Evolutionary conservation across 2,888 invertebrate genomes (phyloP).

Genomic region (Eueremaeus valkanovi): DNA sequence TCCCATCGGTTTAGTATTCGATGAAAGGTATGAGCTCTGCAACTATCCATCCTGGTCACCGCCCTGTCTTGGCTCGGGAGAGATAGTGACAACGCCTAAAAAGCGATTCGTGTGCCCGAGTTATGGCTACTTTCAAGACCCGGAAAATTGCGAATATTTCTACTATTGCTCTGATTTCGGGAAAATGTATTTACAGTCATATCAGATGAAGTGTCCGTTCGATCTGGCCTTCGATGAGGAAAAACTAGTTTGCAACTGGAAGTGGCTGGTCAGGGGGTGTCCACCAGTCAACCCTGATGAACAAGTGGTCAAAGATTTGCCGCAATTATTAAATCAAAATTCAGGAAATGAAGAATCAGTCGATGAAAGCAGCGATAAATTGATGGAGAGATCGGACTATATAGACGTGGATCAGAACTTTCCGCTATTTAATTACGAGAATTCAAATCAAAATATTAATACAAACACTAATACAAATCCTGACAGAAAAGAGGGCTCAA

Average conservation of each 20-base stretch:
- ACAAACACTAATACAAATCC: neutral
- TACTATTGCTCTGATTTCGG: slow-evolving; percentile 63
- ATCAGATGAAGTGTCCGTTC: slow-evolving; percentile 76
- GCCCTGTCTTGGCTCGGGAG: slow-evolving; percentile 68
- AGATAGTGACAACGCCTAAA: slow-evolving; percentile 69
- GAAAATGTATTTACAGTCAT: slow-evolving; percentile 59
- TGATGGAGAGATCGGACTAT: slow-evolving; percentile 33
- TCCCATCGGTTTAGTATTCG: slow-evolving; percentile 71
- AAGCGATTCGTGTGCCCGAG: slow-evolving; percentile 66
- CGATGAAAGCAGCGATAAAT: slow-evolving; percentile 22
- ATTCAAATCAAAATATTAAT: neutral
- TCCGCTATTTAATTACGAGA: neutral
- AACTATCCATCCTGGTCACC: slow-evolving; percentile 72
- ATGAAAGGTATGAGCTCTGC: slow-evolving; percentile 58
- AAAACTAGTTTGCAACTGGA: slow-evolving; percentile 70
- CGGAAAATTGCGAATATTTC: slow-evolving; percentile 77
- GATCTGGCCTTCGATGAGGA: slow-evolving; percentile 71
- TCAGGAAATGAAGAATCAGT: neutral
- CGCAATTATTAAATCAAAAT: slow-evolving; percentile 28
- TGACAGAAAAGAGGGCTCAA: neutral
- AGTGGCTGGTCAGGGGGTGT: slow-evolving; percentile 68
- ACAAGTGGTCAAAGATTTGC: slow-evolving; percentile 34
- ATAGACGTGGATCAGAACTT: neutral
- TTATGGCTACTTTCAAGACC: slow-evolving; percentile 71
- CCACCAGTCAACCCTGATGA: slow-evolving; percentile 56